Evolutionary conservation across 2,888 invertebrate genomes (phyloP).

Genomic region (Maniola hyperantus): DNA sequence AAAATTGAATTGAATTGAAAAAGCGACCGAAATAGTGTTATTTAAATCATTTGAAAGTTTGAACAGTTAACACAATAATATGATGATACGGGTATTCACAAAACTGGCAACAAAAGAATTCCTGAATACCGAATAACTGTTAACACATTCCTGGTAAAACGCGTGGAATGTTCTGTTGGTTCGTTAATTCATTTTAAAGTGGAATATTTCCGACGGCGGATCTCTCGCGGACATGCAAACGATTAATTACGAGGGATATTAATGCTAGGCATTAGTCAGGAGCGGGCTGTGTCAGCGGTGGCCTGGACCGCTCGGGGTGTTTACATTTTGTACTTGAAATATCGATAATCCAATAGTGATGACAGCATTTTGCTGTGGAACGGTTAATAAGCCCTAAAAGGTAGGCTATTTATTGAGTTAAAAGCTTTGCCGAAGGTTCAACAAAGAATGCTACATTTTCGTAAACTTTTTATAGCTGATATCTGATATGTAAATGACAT

Average conservation of each 20-base stretch:
- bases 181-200: constrained; percentile 70
- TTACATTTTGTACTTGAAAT: constrained; percentile 38
- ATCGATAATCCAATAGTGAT: constrained; percentile 35
- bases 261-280: constrained; percentile 79
- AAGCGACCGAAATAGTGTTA: not conserved
- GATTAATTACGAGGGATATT: constrained; percentile 81
- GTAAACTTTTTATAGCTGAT: not conserved
- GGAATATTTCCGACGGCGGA: constrained; percentile 68
- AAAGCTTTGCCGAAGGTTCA: not conserved
- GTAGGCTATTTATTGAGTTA: constrained; percentile 3
- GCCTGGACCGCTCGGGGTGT: constrained; percentile 36
- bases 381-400: not conserved
- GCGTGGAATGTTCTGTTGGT: constrained; percentile 40
- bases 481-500: not conserved
- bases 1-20: not conserved
- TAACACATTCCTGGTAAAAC: constrained; percentile 35
- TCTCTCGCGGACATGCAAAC: constrained; percentile 78
- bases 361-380: constrained; percentile 23
- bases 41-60: not conserved
- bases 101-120: constrained; percentile 28
- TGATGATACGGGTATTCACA: constrained; percentile 7
- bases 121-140: constrained; percentile 30
- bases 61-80: not conserved
- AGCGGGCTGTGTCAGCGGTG: constrained; percentile 68
- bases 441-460: not conserved